Base-by-base conservation (phyloP, 2,888 invertebrate species). In the Herminia tarsipennalis region DNA sequence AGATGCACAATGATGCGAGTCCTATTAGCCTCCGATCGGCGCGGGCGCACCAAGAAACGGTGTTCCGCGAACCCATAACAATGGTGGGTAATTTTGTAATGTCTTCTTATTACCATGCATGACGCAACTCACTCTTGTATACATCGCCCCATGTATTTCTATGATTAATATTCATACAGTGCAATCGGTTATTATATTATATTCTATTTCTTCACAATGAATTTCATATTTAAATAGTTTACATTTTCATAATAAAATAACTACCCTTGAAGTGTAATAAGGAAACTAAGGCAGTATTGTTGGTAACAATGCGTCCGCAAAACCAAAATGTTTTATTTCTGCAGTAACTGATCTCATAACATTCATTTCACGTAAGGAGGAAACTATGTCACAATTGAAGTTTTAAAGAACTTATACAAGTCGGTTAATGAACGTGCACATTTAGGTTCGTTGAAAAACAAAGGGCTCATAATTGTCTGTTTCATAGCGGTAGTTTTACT, bases 51-150 rank as follows among this genome's bases (percentile, higher is more conserved):
- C 73, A 76, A 78, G 76, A 78, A 80, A 73, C 71, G 66, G 66
- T 76, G 83, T 89, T 89, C 90, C 77, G 80, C 84, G 88, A 88
- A 90, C 77, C 56, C 78, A 83, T 83, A 88, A 91, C 91, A 91
- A 91, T 90, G 79, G 88, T 78, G 80, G 78, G 84, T 86, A 83
- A 84, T 89, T 88, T 88, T 88, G 88, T 88, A 89, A 89, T 88
- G 80, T 72, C 80, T 83, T 85, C 85, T 83, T 83, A 87, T 88
- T 87, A 86, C 81, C 79, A 86, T 83, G 81, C 83, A 83, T 89
- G 87, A 88, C 75, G 86, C 86, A 89, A 90, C 76, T 62, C 66
- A 63, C 75, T 70, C 75, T 78, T 67, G 66, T 79, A 76, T 67
- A 70, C 67, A 66, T 66, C 64, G 68, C 66, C 70, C 72, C 62